A percentile compares a stretch with the other conserved stretches of the same genome.
phyloP scores from a whole-genome alignment of 23 tunicate genomes.

The Ascidia mentula region DNA sequence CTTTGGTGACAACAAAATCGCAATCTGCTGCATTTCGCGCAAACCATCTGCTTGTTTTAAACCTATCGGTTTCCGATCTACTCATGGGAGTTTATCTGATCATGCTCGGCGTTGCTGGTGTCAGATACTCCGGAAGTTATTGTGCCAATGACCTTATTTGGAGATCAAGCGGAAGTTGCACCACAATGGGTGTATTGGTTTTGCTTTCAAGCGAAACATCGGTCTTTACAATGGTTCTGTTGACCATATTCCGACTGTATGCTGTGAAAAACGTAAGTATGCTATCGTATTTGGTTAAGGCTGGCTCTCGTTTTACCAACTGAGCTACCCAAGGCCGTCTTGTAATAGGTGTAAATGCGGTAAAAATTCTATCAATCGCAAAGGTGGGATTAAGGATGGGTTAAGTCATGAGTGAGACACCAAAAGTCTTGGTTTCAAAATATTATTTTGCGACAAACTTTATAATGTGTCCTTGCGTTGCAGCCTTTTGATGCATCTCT shows the following conservation, averaged over 20 bases:
- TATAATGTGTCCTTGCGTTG: conserved; percentile 11
- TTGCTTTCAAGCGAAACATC: conserved; percentile 61
- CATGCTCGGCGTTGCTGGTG: conserved; percentile 33
- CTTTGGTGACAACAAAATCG: background rate
- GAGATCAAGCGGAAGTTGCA: conserved; percentile 31
- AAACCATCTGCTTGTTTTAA: conserved; percentile 29
- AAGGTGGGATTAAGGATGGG: no score
- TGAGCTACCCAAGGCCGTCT: no score
- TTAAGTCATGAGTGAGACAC: background rate
- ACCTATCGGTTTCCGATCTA: conserved; percentile 50
- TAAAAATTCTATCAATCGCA: no score
- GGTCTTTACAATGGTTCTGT: conserved; percentile 30
- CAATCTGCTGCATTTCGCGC: conserved; percentile 10
- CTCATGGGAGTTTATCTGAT: conserved; percentile 54
- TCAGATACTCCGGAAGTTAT: conserved; percentile 16
- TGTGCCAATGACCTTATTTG: conserved; percentile 24
- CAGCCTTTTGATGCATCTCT: conserved; percentile 73
- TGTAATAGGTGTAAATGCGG: background rate
- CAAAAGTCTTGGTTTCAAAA: background rate
- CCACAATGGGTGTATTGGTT: conserved; percentile 42
- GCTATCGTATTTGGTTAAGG: no score
- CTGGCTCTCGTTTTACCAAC: no score
- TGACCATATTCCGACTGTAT: conserved; percentile 26
- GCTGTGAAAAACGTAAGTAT: conserved; percentile 31
- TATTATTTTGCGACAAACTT: background rate